Evolutionary conservation across 1,140 invertebrate genomes (phyloP).

Genomic region (Scaptomyza hsui): DNA sequence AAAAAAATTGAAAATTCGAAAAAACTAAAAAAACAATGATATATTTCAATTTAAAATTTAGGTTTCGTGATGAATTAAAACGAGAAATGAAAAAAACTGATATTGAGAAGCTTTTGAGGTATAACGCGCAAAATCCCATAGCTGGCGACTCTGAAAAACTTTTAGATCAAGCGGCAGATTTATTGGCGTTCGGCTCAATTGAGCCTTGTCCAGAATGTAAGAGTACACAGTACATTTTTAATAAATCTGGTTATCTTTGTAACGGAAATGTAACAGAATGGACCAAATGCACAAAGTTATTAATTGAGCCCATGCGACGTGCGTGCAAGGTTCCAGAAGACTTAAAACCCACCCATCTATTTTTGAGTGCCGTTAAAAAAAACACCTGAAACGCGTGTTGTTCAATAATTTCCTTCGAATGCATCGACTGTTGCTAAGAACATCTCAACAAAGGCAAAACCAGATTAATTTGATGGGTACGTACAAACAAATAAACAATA

Average conservation of each 20-base stretch:
- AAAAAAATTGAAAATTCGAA: constrained; percentile 85
- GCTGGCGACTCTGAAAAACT: constrained; percentile 88
- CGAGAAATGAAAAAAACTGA: constrained; percentile 86
- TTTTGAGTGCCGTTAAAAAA: constrained; percentile 89
- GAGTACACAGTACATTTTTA: constrained; percentile 89
- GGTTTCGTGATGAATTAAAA: constrained; percentile 85
- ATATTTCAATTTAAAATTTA: constrained; percentile 91
- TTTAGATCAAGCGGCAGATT: constrained; percentile 91
- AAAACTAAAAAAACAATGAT: constrained; percentile 89
- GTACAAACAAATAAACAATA: constrained; percentile 32
- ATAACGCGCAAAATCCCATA: constrained; percentile 90
- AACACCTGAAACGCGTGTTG: constrained; percentile 87
- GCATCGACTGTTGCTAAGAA: constrained; percentile 69
- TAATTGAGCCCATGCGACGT: constrained; percentile 89
- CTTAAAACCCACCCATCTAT: constrained; percentile 86
- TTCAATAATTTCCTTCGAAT: constrained; percentile 86
- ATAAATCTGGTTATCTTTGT: constrained; percentile 92
- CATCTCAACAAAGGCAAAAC: constrained; percentile 85
- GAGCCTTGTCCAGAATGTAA: constrained; percentile 92
- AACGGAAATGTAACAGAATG: constrained; percentile 94
- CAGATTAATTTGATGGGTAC: constrained; percentile 85
- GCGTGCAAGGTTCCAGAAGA: constrained; percentile 90
- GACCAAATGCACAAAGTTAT: constrained; percentile 92
- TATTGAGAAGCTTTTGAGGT: constrained; percentile 88
- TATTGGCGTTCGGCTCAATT: constrained; percentile 94